A percentile compares a stretch with the other conserved stretches of the same genome.
Conservation (phyloP, 2,113 vertebrate species). For the Bombycilla garrulus region DNA sequence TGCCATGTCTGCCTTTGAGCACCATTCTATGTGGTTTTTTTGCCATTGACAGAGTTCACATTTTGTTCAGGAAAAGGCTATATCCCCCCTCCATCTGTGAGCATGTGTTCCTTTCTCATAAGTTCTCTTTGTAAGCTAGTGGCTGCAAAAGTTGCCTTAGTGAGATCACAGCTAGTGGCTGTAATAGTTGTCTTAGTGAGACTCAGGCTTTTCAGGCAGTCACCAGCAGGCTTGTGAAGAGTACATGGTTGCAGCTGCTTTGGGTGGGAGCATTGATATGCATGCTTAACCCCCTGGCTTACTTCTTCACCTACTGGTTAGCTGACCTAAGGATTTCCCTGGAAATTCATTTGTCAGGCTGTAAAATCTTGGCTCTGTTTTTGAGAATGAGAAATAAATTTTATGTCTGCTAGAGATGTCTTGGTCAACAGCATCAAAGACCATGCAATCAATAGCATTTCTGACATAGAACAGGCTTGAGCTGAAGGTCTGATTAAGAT, state of each 20-base stretch:
- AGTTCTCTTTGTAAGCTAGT: slow-evolving; percentile 9
- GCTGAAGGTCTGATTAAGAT: not conserved
- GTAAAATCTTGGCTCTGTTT: not conserved
- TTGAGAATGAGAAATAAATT: not conserved
- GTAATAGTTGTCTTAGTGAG: not conserved
- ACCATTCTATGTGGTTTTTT: not conserved
- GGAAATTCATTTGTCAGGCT: not conserved
- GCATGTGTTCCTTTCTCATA: slow-evolving; percentile 6
- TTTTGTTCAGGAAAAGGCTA: slow-evolving; percentile 3
- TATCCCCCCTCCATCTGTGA: not conserved
- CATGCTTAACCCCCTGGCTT: not conserved
- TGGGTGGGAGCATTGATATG: not conserved
- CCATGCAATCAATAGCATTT: not conserved
- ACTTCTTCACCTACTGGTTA: not conserved
- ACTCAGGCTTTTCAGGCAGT: slow-evolving; percentile 39
- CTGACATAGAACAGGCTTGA: not conserved
- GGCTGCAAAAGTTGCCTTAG: not conserved
- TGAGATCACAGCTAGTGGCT: slow-evolving; percentile 25
- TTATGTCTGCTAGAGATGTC: not conserved
- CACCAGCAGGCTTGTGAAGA: not conserved
- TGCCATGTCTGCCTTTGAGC: slow-evolving; percentile 9
- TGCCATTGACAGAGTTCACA: not conserved
- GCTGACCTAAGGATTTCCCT: slow-evolving; percentile 4
- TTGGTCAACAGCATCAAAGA: not conserved
- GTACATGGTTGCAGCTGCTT: not conserved